Conservation (phyloP, 2,113 vertebrate genomes). For the Saiga tatarica region DNA sequence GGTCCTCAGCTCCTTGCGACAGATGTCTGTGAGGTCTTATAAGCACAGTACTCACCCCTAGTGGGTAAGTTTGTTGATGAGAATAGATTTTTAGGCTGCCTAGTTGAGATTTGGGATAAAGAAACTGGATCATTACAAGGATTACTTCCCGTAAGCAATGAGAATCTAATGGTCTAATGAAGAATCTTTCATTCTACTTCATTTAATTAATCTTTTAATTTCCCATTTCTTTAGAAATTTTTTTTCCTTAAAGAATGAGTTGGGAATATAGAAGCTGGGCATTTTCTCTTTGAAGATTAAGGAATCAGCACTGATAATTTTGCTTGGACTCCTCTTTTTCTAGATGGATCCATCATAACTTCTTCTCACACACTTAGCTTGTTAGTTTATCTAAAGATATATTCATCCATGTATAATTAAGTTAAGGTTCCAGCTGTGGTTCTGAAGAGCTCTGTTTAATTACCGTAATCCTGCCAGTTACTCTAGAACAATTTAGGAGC, state of each 20-base stretch:
- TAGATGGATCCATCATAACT: not conserved
- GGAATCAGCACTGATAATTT: not conserved
- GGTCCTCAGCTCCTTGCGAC: not conserved
- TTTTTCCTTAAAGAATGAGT: not conserved
- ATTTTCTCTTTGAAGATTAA: conserved; percentile 19
- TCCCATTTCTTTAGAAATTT: not conserved
- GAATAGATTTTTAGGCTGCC: not conserved
- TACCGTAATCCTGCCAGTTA: not conserved
- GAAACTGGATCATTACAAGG: not conserved
- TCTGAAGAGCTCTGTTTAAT: not conserved
- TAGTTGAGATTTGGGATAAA: not conserved
- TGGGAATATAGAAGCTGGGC: not conserved
- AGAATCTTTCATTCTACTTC: not conserved
- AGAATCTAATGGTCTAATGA: not conserved
- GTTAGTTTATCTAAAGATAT: not conserved
- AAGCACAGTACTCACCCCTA: not conserved
- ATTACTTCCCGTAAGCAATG: not conserved
- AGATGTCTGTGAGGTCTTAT: not conserved
- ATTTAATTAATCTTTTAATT: not conserved
- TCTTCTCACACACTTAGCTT: not conserved
- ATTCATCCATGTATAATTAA: not conserved
- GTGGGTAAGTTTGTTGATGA: not conserved
- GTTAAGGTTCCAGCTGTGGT: not conserved
- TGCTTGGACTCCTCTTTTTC: not conserved
- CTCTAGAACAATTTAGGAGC: not conserved